Evolutionary conservation across 2,888 invertebrate genomes (phyloP), one percentile per base, ranked within the genome.

Genomic region (Maniola hyperantus): DNA sequence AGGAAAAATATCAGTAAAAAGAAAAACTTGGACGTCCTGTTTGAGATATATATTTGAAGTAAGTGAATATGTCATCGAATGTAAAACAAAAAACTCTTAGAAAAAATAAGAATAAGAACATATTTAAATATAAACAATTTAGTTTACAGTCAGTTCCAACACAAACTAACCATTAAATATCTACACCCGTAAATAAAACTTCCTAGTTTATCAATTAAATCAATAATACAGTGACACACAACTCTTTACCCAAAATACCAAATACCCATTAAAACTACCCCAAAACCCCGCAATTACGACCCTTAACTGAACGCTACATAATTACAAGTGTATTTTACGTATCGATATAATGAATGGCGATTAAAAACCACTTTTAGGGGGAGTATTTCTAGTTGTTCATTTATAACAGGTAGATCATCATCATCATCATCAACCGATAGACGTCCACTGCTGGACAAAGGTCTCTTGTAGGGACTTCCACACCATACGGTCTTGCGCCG

Each of bases 231-330:
- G 2, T 5, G 26, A 44, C n/a, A 39, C 57, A 42, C 57, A 57
- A 57, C 39, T 42, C 39, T 42, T 57, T 42, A 57, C 39, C 42
- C 39, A 11, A 57, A 57, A 57, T 57, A 57, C 20, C 39, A 20
- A 42, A 57, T 39, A 42, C 20, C 42, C 5, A 42, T 42, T 57
- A 57, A 57, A 42, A 6, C 36, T 57, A 39, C 55, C 18, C 57
- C 6, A 42, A 11, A 55, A 18, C 42, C 57, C 57, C 11, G 6
- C 39, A 13, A 57, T 57, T 57, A 57, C 57, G 39, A 36, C 13
- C 57, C 55, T 42, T 13, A 57, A 54, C 54, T 15, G 15, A 36
- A 36, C 15, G 57, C 39, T 13, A 20, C 39, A n/a, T 57, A 42
- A 57, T 57, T 57, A 57, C 57, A 39, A 42, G 2, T 6, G 39